phyloP scores from a whole-genome alignment of 2,888 invertebrate species.

The Mythimna lalbum region DNA sequence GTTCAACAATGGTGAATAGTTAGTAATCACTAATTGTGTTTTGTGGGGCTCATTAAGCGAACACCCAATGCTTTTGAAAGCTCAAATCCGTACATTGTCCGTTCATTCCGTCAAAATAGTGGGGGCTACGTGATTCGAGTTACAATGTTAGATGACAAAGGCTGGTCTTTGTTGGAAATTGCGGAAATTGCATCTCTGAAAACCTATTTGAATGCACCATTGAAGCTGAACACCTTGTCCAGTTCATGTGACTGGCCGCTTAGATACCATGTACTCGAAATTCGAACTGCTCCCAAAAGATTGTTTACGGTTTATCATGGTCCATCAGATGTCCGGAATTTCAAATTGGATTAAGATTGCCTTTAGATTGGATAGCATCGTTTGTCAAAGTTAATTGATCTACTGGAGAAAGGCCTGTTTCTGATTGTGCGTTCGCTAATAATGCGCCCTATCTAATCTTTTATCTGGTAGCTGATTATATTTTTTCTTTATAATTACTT shows the following conservation, averaged over 20 bases:
- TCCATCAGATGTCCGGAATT: constrained; percentile 53
- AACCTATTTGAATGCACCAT: constrained; percentile 76
- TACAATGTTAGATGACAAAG: constrained; percentile 76
- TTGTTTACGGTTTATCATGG: constrained; percentile 52
- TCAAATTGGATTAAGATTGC: constrained; percentile 63
- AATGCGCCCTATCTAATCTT: constrained; percentile 39
- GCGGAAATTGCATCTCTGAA: constrained; percentile 84
- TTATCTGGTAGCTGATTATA: constrained; percentile 25
- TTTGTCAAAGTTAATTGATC: constrained; percentile 62
- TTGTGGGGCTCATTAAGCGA: constrained; percentile 43
- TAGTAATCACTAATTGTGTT: constrained; percentile 48
- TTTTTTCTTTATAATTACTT: constrained; percentile 31
- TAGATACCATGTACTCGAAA: constrained; percentile 45
- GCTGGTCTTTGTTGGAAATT: constrained; percentile 72
- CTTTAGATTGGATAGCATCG: constrained; percentile 46
- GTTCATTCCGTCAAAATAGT: constrained; percentile 71
- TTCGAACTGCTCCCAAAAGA: constrained; percentile 39
- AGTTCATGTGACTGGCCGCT: constrained; percentile 67
- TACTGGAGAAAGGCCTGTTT: constrained; percentile 55
- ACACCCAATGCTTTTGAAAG: constrained; percentile 32
- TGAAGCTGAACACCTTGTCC: constrained; percentile 66
- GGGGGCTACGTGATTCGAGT: constrained; percentile 76
- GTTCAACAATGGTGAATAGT: constrained; percentile 33
- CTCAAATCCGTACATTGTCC: constrained; percentile 61
- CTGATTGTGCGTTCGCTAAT: constrained; percentile 38